Base-by-base conservation (phyloP, 2,797 vertebrate genomes). In the Pyrocephalus nanus region DNA sequence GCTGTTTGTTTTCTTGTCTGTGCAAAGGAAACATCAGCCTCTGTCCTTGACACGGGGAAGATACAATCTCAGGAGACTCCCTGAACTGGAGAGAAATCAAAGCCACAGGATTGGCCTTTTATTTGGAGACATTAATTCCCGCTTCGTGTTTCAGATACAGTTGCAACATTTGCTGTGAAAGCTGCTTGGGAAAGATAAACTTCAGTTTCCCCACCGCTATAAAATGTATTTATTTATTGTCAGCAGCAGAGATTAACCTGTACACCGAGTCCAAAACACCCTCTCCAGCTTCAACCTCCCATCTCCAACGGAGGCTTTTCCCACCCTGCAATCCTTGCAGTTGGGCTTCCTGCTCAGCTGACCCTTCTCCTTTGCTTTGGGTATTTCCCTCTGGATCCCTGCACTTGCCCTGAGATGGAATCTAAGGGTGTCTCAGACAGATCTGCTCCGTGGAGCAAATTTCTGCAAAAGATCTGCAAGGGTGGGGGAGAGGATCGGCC, bases 11-110 rank as follows among this genome's bases (percentile, higher is more conserved):
- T 93, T 60, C 36, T 84, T 48, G 81, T 76, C 53, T 55, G 8
- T 34, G 66, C 69, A 90, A 86, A 88, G 27, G 92, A 93, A 95
- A 91, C 79, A 47, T 64, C 55, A 76, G 55, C 32, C 66, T 64
- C 73, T 88, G 95, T 60, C 96, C 96, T 96, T 96, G 95, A 81
- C 62, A 23, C 3, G 30, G 53, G 50, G 86, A 43, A 86, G 93
- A 90, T 12, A 47, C 16, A 55, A 92, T 73, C 76, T 73, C 67
- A n/a, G 85, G 87, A 91, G 85, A 42, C 81, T 96, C 96, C 95
- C 82, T 57, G 82, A 73, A 55, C 79, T 26, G 6, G 61, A 62
- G 57, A 60, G 73, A 32, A 92, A 92, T 70, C 93, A 93, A 95
- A 92, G 94, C 69, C 74, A 21, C 38, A 62, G 42, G 18, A 42